Conservation (phyloP, 2,797 vertebrate species). For the Notamacropus eugenii region DNA sequence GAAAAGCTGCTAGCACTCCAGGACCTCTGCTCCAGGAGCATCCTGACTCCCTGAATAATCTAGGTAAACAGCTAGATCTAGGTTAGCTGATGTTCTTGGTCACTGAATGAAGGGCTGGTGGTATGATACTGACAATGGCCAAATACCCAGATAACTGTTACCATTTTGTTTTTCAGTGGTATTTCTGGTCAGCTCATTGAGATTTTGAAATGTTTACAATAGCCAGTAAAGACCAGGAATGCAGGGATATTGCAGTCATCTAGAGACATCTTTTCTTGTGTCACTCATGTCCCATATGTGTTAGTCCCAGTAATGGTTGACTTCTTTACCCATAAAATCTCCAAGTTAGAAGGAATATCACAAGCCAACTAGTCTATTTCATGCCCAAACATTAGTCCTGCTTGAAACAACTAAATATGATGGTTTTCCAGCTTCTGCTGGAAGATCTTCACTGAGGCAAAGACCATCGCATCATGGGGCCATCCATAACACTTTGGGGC, state of each 20-base stretch:
- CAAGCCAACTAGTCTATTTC: background rate
- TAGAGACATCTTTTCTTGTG: background rate
- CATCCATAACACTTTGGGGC: no score
- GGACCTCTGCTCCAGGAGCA: background rate
- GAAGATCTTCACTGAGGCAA: no score
- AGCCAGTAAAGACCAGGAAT: background rate
- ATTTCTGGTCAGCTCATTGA: background rate
- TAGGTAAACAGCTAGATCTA: background rate
- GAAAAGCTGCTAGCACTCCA: background rate
- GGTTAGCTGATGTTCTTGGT: background rate
- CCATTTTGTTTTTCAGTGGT: background rate
- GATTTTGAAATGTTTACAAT: background rate
- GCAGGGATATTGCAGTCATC: background rate
- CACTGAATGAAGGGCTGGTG: background rate
- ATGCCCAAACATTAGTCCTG: no score
- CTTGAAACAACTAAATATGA: no score
- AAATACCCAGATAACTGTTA: background rate
- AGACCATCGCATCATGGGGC: no score
- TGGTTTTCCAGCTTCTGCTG: no score
- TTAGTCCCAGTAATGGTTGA: background rate
- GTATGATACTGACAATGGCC: background rate
- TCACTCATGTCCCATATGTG: background rate
- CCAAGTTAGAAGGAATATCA: background rate
- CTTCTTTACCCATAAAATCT: background rate
- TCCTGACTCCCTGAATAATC: background rate